Conservation (phyloP, 1,140 invertebrate genomes). For the Drosophila truncata region DNA sequence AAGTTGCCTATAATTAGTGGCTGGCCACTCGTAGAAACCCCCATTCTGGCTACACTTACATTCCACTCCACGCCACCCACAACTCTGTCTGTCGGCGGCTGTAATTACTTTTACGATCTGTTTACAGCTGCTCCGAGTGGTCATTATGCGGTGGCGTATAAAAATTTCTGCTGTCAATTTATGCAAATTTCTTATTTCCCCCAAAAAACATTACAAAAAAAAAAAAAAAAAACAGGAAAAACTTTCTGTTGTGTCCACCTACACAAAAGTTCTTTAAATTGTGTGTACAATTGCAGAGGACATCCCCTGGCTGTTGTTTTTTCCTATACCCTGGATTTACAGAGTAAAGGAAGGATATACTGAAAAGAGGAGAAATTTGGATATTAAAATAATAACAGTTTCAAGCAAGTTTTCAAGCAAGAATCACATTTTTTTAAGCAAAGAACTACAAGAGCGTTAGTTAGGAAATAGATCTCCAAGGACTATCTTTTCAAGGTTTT, state of each 20-base stretch:
- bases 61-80: background rate
- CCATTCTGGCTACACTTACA: constrained; percentile 9
- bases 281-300: constrained; percentile 23
- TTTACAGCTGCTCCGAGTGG: constrained; percentile 83
- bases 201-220: constrained; percentile 7
- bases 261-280: constrained; percentile 60
- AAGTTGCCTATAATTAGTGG: constrained; percentile 80
- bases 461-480: background rate
- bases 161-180: constrained; percentile 78
- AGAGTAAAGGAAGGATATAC: background rate
- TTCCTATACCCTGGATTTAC: background rate
- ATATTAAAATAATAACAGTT: background rate
- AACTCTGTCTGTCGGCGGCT: constrained; percentile 29
- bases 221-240: constrained; percentile 30
- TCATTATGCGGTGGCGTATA: constrained; percentile 72
- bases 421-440: background rate
- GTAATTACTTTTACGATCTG: constrained; percentile 85
- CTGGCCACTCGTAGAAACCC: constrained; percentile 26
- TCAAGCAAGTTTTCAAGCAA: accelerated
- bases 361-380: background rate
- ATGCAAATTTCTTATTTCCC: constrained; percentile 81
- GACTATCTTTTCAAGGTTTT: background rate
- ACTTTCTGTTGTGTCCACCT: constrained; percentile 68
- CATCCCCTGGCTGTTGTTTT: constrained; percentile 49
- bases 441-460: background rate